These are phyloP conservation scores for Oscarella lobularis DNA, from an alignment of 37 sponge, comb jelly and placozoan species.

Conservation along the genomic window DNA sequence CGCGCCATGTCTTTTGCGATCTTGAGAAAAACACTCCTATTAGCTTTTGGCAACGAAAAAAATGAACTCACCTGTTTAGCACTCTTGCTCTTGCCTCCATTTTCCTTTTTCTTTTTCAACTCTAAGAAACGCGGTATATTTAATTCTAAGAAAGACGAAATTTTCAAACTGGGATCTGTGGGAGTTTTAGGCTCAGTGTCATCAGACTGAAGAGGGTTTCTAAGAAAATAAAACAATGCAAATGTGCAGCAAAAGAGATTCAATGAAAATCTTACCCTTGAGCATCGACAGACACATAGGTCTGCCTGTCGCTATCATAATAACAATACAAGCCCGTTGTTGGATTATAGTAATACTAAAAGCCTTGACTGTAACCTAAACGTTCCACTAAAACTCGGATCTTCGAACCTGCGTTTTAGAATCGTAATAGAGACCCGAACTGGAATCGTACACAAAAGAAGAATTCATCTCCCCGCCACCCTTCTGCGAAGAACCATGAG, in stretches of 20 bases:
- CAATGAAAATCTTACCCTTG: conserved; percentile 25
- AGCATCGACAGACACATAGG: conserved; percentile 58
- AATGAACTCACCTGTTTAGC: not conserved
- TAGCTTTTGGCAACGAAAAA: not conserved
- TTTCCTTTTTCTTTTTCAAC: not conserved
- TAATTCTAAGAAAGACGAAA: too few species aligned
- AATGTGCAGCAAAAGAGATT: too few species aligned
- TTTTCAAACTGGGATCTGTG: too few species aligned
- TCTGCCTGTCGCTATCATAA: conserved; percentile 46
- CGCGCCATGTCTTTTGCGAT: conserved; percentile 96
- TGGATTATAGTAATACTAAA: conserved; percentile 90
- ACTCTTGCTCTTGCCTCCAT: not conserved
- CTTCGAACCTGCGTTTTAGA: conserved; percentile 76
- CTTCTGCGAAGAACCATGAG: too few species aligned
- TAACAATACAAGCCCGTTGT: conserved; percentile 80
- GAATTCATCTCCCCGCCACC: too few species aligned
- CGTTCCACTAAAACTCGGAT: not conserved
- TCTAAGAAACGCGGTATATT: too few species aligned
- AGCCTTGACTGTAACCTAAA: not conserved
- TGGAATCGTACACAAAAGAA: not conserved
- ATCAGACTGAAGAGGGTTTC: too few species aligned
- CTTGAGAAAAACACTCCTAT: conserved; percentile 11
- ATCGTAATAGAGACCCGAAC: conserved; percentile 75
- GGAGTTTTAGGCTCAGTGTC: too few species aligned
- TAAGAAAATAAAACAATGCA: too few species aligned